Percentiles rank a stretch among this genome's conserved stretches.
Evolutionary conservation across 2,888 invertebrate species (phyloP).

Genomic region (Cetonia aurata): DNA sequence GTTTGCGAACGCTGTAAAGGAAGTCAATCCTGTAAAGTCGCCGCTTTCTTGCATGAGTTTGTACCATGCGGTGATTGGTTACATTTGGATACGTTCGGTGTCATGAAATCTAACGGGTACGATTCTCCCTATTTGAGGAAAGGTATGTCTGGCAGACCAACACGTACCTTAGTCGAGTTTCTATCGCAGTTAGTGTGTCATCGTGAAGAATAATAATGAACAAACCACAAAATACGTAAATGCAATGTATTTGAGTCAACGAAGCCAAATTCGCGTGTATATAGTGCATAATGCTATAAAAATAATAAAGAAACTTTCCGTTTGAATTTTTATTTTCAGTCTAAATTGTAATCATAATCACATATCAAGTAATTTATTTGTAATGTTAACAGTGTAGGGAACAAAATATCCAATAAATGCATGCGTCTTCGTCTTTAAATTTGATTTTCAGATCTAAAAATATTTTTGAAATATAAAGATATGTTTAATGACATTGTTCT

Average conservation of each 20-base stretch:
- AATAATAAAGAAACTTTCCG: conserved; percentile 31
- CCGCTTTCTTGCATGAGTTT: conserved; percentile 82
- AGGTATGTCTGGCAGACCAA: conserved; percentile 85
- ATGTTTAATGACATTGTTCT: conserved; percentile 32
- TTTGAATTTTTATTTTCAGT: conserved; percentile 30
- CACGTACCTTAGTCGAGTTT: conserved; percentile 80
- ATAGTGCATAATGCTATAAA: conserved; percentile 15
- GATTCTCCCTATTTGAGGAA: conserved; percentile 72
- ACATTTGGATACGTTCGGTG: conserved; percentile 85
- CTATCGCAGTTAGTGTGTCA: conserved; percentile 71
- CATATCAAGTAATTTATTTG: conserved; percentile 13
- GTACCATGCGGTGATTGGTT: conserved; percentile 81
- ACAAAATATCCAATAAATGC: conserved; percentile 30
- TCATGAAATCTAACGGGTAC: conserved; percentile 76
- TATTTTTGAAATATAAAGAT: conserved; percentile 31
- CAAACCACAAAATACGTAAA: conserved; percentile 26
- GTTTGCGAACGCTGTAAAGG: conserved; percentile 68
- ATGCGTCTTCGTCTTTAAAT: conserved; percentile 24
- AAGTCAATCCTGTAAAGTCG: conserved; percentile 78
- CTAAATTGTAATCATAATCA: conserved; percentile 24
- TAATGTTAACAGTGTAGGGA: conserved; percentile 23
- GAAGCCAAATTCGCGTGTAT: conserved; percentile 26
- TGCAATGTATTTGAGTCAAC: conserved; percentile 10
- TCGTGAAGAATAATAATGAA: conserved; percentile 57
- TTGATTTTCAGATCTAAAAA: conserved; percentile 36